phyloP scores from a whole-genome alignment of 2,113 vertebrate genomes.

The Blennius ocellaris region DNA sequence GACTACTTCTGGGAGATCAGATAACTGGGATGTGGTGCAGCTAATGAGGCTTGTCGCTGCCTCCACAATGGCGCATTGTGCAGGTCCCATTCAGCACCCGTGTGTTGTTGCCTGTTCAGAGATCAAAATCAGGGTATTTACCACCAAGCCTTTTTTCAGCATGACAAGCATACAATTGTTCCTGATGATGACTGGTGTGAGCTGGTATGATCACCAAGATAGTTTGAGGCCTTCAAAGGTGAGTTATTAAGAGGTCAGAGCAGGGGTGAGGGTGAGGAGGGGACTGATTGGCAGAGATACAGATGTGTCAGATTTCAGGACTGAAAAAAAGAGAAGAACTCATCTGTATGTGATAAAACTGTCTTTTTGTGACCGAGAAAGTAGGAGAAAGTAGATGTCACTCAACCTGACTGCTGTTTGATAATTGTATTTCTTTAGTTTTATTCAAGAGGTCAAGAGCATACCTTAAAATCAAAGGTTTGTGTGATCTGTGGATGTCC shows the following conservation, averaged over 20 bases:
- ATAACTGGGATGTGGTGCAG: slow-evolving; percentile 67
- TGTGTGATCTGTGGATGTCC: no score
- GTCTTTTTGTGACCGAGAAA: no score
- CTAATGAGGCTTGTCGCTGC: slow-evolving; percentile 72
- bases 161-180: slow-evolving; percentile 47
- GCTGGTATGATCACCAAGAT: slow-evolving; percentile 17
- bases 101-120: slow-evolving; percentile 51
- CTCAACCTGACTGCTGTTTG: no score
- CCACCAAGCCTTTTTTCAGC: slow-evolving; percentile 25
- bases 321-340: neutral
- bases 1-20: slow-evolving; percentile 55
- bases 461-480: no score
- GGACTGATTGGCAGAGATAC: neutral
- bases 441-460: no score
- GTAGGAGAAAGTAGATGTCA: no score
- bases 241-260: slow-evolving; percentile 22
- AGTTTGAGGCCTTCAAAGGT: slow-evolving; percentile 35
- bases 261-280: slow-evolving; percentile 2
- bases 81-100: slow-evolving; percentile 28
- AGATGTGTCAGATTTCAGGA: neutral
- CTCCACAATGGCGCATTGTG: slow-evolving; percentile 66
- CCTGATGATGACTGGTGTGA: slow-evolving; percentile 26
- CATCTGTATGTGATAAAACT: no score
- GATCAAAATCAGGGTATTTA: slow-evolving; percentile 67
- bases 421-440: no score